Conservation (phyloP, 2,797 vertebrate genomes). For the Pseudocheirus occidentalis region DNA sequence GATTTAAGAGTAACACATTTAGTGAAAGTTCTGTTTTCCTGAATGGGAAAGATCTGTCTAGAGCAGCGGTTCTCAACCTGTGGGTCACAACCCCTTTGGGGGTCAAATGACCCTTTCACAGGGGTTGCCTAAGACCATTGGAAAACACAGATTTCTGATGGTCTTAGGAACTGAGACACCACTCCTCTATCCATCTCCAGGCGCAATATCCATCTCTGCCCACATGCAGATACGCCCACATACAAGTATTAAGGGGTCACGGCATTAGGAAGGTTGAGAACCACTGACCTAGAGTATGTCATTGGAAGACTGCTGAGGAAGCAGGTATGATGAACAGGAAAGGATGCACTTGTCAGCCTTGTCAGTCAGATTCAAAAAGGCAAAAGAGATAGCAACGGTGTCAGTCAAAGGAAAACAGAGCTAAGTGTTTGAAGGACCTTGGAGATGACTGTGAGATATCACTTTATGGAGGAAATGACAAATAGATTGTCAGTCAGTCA, state of each 20-base stretch:
- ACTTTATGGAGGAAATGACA: background rate
- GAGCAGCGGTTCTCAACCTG: too few species aligned
- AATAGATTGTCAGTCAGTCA: background rate
- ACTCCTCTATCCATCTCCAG: too few species aligned
- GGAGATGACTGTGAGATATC: background rate
- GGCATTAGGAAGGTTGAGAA: too few species aligned
- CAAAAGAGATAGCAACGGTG: background rate
- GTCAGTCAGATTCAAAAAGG: background rate
- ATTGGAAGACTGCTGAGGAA: background rate
- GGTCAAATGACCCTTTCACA: too few species aligned
- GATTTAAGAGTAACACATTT: background rate
- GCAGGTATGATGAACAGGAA: background rate
- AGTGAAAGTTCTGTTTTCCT: background rate
- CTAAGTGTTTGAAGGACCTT: background rate
- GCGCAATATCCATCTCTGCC: too few species aligned
- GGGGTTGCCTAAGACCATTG: too few species aligned
- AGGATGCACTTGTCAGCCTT: background rate
- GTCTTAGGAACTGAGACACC: too few species aligned
- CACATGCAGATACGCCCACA: too few species aligned
- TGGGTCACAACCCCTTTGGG: too few species aligned
- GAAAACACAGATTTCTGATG: too few species aligned
- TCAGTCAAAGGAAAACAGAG: background rate
- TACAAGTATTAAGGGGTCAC: too few species aligned
- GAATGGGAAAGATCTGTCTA: background rate
- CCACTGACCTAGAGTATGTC: too few species aligned